A percentile compares a stretch with the other conserved stretches of the same genome.
phyloP scores from a whole-genome alignment of 2,113 vertebrate genomes.

The Microcebus lehilahytsara region DNA sequence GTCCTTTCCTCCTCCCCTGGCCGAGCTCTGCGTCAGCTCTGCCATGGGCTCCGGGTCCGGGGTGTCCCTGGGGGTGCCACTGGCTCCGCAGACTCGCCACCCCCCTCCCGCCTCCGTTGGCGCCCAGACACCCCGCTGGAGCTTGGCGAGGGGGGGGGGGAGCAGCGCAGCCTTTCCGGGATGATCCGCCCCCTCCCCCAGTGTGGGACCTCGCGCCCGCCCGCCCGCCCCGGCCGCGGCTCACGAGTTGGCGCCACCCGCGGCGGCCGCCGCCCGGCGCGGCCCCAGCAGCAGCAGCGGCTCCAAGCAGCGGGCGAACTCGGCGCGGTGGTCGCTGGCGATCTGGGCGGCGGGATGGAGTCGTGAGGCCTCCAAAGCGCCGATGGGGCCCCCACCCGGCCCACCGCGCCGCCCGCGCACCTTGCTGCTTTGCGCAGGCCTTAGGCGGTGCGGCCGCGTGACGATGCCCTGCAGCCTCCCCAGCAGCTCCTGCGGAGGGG shows the following conservation, averaged over 20 bases:
- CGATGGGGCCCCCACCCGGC: accelerated
- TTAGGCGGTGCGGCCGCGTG: slow-evolving; percentile 89
- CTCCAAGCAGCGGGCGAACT: slow-evolving; percentile 93
- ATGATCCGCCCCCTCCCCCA: not conserved
- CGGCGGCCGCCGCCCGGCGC: slow-evolving; percentile 77
- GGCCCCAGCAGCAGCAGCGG: slow-evolving; percentile 87
- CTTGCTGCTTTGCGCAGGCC: slow-evolving; percentile 94
- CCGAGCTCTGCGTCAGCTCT: not conserved
- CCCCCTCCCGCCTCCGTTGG: accelerated
- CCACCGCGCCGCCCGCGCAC: slow-evolving; percentile 60
- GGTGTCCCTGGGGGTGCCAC: not conserved
- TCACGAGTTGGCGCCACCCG: slow-evolving; percentile 56
- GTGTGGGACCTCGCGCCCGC: accelerated
- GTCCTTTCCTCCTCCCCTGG: not conserved
- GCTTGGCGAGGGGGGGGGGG: not conserved
- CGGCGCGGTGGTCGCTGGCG: slow-evolving; percentile 90
- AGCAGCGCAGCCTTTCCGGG: accelerated
- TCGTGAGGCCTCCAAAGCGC: not conserved
- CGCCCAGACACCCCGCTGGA: too few relatives aligned
- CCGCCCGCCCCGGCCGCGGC: not conserved
- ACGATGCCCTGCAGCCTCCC: slow-evolving; percentile 92
- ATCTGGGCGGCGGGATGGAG: slow-evolving; percentile 81
- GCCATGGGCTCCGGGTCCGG: accelerated
- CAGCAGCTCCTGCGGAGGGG: slow-evolving; percentile 90
- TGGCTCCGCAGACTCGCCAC: accelerated